These are phyloP conservation scores for Callinectes sapidus DNA, from an alignment of 2,888 invertebrate genomes.

Conservation along the genomic window DNA sequence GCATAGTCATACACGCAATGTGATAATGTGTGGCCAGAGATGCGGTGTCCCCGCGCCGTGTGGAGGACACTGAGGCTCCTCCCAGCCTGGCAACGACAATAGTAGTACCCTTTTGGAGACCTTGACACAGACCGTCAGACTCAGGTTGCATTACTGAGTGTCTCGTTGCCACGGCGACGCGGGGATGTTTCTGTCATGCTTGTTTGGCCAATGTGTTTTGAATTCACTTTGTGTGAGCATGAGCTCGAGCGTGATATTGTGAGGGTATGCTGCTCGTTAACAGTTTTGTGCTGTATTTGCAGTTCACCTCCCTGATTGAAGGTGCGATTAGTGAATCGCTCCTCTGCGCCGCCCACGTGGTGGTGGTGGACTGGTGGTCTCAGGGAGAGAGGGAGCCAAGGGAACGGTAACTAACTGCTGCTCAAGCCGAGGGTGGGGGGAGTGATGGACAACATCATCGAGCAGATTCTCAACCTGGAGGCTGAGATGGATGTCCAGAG, in stretches of 20 bases:
- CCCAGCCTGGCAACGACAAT: constrained; percentile 5
- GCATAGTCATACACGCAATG: neutral
- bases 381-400: neutral
- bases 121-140: neutral
- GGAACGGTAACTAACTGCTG: neutral
- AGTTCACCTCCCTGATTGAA: constrained; percentile 36
- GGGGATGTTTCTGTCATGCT: neutral
- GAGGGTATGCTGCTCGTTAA: neutral
- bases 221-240: neutral
- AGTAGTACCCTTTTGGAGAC: neutral
- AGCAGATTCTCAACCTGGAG: constrained; percentile 66
- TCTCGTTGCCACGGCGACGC: constrained; percentile 27
- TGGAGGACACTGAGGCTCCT: neutral
- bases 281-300: constrained; percentile 36
- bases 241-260: neutral
- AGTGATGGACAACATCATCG: constrained; percentile 56
- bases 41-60: neutral
- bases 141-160: neutral
- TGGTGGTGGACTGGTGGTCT: constrained; percentile 14
- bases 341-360: neutral
- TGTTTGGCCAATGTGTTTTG: neutral
- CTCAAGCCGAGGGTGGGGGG: neutral
- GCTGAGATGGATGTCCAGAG: constrained; percentile 50
- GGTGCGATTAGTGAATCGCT: constrained; percentile 17
- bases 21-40: neutral